Conservation (phyloP, 2,797 vertebrate genomes). For the Simalia tracyae region DNA sequence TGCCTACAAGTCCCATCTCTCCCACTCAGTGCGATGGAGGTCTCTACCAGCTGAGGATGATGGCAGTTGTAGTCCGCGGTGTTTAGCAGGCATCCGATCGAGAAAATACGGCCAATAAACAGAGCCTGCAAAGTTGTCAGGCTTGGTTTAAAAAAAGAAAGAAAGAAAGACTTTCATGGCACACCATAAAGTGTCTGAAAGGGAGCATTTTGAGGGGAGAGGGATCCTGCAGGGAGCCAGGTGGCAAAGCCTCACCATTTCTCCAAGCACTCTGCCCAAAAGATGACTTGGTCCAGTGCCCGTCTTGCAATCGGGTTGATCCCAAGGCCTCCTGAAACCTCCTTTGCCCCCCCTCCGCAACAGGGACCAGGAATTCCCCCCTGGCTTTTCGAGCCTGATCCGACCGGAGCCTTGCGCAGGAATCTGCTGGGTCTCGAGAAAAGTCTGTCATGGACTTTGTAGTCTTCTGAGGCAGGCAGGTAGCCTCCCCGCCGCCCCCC, state of each 20-base stretch:
- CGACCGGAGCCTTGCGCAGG: background rate
- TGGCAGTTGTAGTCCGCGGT: background rate
- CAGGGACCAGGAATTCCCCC: too few relatives aligned
- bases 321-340: background rate
- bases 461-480: background rate
- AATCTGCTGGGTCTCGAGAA: background rate
- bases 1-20: background rate
- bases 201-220: too few relatives aligned
- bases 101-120: background rate
- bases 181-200: background rate
- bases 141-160: background rate
- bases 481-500: too few relatives aligned
- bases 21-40: background rate
- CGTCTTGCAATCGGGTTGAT: background rate
- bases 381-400: background rate
- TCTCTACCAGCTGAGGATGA: background rate
- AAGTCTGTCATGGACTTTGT: background rate
- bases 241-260: background rate
- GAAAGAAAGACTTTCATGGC: background rate
- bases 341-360: background rate
- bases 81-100: background rate
- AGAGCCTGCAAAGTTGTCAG: background rate
- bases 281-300: background rate
- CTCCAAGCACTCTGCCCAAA: background rate
- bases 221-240: too few relatives aligned